These are phyloP conservation scores for Nephrotoma appendiculata DNA, from an alignment of 2,888 invertebrate species.

Conservation along the genomic window DNA sequence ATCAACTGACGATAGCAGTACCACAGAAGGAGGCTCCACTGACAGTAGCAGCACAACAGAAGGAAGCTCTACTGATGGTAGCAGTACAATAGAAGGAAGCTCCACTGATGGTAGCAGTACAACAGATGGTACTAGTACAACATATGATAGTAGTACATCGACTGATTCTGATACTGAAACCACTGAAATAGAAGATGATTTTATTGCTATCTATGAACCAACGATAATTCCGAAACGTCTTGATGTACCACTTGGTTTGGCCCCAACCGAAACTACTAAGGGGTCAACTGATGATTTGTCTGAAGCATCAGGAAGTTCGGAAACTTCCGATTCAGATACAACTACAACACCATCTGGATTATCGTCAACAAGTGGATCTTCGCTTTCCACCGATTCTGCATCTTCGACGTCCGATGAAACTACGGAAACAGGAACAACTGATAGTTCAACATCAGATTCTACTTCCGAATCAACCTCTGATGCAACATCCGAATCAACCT, in stretches of 20 bases:
- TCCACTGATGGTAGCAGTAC: background rate
- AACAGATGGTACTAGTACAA: background rate
- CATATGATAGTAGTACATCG: background rate
- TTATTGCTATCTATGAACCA: background rate
- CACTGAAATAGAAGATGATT: background rate
- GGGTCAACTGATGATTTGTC: slow-evolving; percentile 1
- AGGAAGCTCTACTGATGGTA: background rate
- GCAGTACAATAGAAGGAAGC: background rate
- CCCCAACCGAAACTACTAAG: background rate
- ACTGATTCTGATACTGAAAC: background rate
- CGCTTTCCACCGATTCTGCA: background rate
- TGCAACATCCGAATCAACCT: background rate
- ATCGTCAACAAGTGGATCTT: background rate
- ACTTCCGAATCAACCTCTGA: slow-evolving; percentile 5
- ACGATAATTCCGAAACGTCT: background rate
- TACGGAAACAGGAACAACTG: slow-evolving; percentile 6
- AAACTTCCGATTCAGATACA: slow-evolving; percentile 2
- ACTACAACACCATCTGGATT: background rate
- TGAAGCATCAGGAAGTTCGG: background rate
- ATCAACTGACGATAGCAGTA: background rate
- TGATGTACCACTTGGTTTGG: background rate
- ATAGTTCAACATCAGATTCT: background rate
- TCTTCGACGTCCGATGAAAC: background rate
- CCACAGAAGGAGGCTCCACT: background rate
- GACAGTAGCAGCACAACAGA: background rate